These are phyloP conservation scores for Molanna angustata DNA, from an alignment of 2,888 invertebrate species.

Conservation along the genomic window DNA sequence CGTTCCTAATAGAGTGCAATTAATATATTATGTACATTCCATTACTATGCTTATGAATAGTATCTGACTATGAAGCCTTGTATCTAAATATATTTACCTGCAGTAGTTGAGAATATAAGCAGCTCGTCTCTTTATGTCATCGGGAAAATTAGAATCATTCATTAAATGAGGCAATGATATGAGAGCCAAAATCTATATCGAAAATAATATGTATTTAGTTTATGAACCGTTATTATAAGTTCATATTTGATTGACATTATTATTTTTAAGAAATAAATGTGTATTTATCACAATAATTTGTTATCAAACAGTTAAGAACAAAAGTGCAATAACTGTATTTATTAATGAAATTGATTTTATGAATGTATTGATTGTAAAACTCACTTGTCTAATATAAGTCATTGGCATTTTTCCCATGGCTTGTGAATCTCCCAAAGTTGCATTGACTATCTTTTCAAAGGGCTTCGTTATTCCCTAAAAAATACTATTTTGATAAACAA, in stretches of 20 bases:
- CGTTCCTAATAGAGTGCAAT: conserved; percentile 56
- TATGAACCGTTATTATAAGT: too few species aligned
- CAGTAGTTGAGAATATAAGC: conserved; percentile 62
- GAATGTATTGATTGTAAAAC: too few species aligned
- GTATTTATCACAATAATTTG: too few species aligned
- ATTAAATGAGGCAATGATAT: conserved; percentile 72
- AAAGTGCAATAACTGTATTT: too few species aligned
- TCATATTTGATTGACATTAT: too few species aligned
- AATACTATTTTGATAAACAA: background rate
- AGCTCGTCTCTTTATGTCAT: conserved; percentile 80
- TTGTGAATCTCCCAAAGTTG: conserved; percentile 98
- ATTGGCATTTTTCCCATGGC: conserved; percentile 97
- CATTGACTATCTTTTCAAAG: conserved; percentile 88
- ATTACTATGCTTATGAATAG: background rate
- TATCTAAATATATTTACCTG: conserved; percentile 42
- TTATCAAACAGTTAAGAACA: too few species aligned
- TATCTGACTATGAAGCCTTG: background rate
- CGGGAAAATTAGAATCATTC: conserved; percentile 67
- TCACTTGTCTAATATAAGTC: conserved; percentile 91
- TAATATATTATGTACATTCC: background rate
- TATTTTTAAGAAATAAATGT: too few species aligned
- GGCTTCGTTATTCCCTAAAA: conserved; percentile 82
- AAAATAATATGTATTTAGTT: too few species aligned
- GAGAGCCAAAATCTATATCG: conserved; percentile 73
- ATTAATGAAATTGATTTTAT: too few species aligned